Evolutionary conservation across 2,888 invertebrate genomes (phyloP).

Genomic region (Pseudanteris insignis): DNA sequence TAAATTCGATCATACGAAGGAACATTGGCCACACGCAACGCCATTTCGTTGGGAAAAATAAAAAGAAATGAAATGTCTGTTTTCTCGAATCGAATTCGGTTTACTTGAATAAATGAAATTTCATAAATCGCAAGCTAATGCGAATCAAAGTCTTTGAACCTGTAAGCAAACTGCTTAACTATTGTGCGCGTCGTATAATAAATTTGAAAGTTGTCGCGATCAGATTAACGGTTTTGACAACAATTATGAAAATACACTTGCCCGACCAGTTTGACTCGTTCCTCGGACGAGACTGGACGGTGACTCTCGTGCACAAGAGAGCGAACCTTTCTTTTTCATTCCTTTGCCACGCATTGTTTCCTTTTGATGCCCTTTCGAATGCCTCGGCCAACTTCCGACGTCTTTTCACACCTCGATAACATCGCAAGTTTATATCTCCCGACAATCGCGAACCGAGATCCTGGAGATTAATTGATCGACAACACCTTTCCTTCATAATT

Average conservation of each 20-base stretch:
- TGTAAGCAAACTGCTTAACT: no score
- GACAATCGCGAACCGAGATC: conserved; percentile 28
- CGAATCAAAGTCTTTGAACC: no score
- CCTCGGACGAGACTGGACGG: conserved; percentile 17
- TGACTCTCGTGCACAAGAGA: conserved; percentile 20
- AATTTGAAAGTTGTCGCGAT: conserved; percentile 21
- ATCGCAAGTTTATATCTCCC: conserved; percentile 20
- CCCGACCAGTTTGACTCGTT: conserved; percentile 48
- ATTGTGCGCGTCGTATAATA: conserved; percentile 14
- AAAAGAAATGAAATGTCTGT: no score
- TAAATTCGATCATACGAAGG: no score
- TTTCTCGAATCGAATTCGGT: no score
- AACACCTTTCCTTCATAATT: conserved; percentile 18
- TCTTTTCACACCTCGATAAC: conserved; percentile 48
- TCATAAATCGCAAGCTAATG: no score
- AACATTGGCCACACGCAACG: no score
- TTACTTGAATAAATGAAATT: no score
- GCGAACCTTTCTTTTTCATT: conserved; percentile 17
- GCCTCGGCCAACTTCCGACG: conserved; percentile 38
- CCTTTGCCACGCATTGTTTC: conserved; percentile 31
- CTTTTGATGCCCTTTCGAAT: conserved; percentile 34
- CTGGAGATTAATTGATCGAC: conserved; percentile 32
- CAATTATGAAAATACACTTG: conserved; percentile 45
- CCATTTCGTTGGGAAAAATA: no score
- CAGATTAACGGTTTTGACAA: conserved; percentile 43